Evolutionary conservation across 2,888 invertebrate species (phyloP).

Genomic region (Apotomis turbidana): DNA sequence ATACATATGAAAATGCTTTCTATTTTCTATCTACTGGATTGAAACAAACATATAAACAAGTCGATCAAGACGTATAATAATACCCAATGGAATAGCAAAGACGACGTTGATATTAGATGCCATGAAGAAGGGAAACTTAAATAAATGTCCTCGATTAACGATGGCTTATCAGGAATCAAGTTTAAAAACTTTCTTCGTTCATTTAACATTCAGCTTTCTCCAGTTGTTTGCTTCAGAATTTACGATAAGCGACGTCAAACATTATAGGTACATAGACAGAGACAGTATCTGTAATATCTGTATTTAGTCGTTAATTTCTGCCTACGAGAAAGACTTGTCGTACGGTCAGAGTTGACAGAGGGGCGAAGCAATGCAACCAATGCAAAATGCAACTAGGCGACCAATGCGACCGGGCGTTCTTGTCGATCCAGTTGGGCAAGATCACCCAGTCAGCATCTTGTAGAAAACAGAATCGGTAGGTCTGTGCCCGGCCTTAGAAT

Average conservation of each 20-base stretch:
- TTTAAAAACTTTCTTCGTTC: conserved; percentile 14
- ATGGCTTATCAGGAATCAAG: conserved; percentile 18
- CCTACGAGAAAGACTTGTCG: not conserved
- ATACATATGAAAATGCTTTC: no score
- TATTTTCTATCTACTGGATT: no score
- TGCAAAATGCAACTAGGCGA: not conserved
- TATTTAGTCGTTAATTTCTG: not conserved
- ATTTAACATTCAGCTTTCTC: conserved; percentile 20
- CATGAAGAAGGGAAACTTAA: not conserved
- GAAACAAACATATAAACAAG: no score
- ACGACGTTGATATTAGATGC: not conserved
- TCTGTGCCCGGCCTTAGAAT: no score
- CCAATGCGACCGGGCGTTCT: no score
- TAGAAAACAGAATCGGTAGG: no score
- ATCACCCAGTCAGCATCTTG: no score
- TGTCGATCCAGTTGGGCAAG: no score
- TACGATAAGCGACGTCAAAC: not conserved
- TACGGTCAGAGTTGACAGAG: not conserved
- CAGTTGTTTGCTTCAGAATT: conserved; percentile 12
- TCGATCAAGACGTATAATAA: no score
- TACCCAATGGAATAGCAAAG: not conserved
- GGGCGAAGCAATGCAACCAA: not conserved
- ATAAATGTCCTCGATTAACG: conserved; percentile 1
- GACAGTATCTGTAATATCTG: not conserved
- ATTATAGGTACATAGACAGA: not conserved